These are phyloP conservation scores for Deroptyus accipitrinus DNA, from an alignment of 2,113 vertebrate genomes.

Conservation along the genomic window DNA sequence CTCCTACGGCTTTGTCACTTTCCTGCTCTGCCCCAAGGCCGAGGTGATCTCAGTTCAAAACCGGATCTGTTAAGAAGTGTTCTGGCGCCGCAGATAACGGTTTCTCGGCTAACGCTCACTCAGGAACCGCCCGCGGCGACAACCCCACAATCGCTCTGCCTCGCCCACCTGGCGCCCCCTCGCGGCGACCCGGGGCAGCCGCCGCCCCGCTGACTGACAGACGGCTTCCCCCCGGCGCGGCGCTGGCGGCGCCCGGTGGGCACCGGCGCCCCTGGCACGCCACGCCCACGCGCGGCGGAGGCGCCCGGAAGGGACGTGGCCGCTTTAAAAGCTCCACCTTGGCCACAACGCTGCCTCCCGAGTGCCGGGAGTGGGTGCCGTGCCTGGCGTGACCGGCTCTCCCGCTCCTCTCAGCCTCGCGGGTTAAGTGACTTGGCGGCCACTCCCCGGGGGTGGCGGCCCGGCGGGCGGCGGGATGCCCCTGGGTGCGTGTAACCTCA, in stretches of 20 bases:
- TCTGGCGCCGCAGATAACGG: neutral
- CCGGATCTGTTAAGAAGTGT: neutral
- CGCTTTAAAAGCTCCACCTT: neutral
- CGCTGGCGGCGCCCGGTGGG: neutral
- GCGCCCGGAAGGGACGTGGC: neutral
- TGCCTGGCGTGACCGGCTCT: too few relatives aligned
- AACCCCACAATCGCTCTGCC: neutral
- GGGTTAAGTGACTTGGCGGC: too few relatives aligned
- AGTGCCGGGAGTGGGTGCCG: neutral
- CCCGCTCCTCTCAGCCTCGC: neutral
- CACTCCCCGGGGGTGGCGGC: neutral
- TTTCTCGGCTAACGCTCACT: neutral
- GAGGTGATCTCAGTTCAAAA: neutral
- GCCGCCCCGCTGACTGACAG: neutral
- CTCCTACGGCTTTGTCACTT: neutral
- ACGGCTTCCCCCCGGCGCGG: neutral
- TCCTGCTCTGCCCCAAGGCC: neutral
- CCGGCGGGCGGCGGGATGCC: neutral
- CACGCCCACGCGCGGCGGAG: neutral
- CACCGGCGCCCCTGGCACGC: neutral
- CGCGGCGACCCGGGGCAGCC: neutral
- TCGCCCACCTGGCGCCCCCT: neutral
- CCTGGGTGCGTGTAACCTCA: neutral
- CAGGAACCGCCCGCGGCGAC: neutral
- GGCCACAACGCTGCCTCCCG: neutral